phyloP scores from a whole-genome alignment of 2,113 vertebrate species.

The Leucosticte australis region DNA sequence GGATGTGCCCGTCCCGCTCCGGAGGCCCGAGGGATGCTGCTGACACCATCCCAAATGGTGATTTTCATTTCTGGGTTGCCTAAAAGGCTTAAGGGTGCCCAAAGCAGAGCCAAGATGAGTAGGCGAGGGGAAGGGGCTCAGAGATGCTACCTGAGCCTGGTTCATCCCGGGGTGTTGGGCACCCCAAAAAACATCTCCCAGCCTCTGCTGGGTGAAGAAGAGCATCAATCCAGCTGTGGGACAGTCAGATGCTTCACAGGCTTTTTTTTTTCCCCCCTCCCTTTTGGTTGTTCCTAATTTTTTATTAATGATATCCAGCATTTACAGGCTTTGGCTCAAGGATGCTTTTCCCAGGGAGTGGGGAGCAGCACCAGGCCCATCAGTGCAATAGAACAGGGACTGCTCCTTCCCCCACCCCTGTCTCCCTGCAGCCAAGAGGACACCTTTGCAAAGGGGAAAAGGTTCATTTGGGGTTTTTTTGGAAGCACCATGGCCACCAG shows the following conservation, averaged over 20 bases:
- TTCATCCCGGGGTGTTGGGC: accelerated
- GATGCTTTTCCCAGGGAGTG: background rate
- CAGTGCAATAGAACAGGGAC: background rate
- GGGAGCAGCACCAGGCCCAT: background rate
- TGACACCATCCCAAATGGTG: accelerated
- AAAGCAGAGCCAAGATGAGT: background rate
- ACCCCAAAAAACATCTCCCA: background rate
- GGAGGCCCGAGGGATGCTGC: accelerated
- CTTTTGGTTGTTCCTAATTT: background rate
- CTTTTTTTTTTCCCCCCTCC: accelerated
- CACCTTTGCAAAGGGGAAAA: background rate
- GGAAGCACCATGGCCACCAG: accelerated
- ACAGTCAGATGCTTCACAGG: background rate
- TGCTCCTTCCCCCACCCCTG: background rate
- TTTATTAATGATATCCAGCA: background rate
- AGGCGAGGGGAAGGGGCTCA: background rate
- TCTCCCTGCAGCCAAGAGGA: background rate
- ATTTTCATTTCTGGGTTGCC: accelerated
- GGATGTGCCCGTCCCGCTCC: background rate
- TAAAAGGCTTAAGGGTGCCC: background rate
- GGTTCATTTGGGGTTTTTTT: background rate
- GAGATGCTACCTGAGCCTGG: accelerated
- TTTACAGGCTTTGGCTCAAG: background rate
- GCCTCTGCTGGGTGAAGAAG: background rate
- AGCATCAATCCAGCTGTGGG: background rate